Evolutionary conservation across 2,797 vertebrate genomes (phyloP), one percentile per base, ranked within the genome.

Genomic region (Gymnothorax reevesii): DNA sequence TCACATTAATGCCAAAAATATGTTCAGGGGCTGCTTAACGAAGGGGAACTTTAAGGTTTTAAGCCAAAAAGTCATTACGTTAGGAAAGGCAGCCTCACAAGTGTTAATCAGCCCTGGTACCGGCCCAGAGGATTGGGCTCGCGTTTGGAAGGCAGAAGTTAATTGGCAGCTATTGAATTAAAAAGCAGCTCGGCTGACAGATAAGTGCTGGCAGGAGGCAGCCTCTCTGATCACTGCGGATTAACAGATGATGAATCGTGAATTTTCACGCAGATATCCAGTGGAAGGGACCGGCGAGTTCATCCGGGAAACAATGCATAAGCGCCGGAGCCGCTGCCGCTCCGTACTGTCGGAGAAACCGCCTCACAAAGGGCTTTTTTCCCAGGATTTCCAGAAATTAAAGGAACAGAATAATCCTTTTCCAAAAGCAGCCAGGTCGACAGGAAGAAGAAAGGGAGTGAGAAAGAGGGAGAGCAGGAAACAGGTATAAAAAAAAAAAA

Each of bases 241-340:
- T 94, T 95, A 95, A 93, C 92, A 89, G 94, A 94, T 92, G 93
- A 95, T 95, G 94, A 93, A 95, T 95, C 92, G 92, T 82, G 91
- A 88, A 91, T 93, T 94, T 93, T 93, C 90, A 88, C 84, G 17
- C 25, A 92, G 94, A 71, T 86, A 60, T 84, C 57, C 73, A 17
- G 79, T 49, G 22, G 17, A n/a, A 8, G 62, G 3, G 42, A 77
- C 57, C 52, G 13, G 79, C n/a, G 62, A 20, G 49, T 69, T 57
- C 77, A 15, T 20, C 64, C 13, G 7, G 20, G 57, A 87, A 25
- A 79, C 57, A 80, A 80, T 66, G 57, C 15, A 15, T 0, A 13
- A 1, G n/a, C 69, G 13, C 9, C 20, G 7, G 42, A 25, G 66
- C 66, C 20, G 20, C 75, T 13, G 75, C 49, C 75, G 75, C 22